Evolutionary conservation across 2,888 invertebrate genomes (phyloP), one percentile per base, ranked within the genome.

Genomic region (Acanthosepion lycidas): DNA sequence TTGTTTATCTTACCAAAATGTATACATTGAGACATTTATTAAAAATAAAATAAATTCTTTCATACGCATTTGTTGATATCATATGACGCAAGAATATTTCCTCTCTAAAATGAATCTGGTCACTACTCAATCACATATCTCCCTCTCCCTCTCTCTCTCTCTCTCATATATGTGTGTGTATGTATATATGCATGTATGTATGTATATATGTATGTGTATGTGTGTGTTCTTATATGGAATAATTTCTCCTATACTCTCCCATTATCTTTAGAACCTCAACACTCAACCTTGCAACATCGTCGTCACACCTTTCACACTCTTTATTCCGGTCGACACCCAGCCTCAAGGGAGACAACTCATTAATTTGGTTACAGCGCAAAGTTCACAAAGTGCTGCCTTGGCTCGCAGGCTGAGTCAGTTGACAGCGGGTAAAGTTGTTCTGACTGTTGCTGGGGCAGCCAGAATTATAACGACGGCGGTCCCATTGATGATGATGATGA

Each of bases 341-440:
- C 78, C 78, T 78, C 78, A n/a, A 33, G 78, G 78, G n/a, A 78
- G 78, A 78, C n/a, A 78, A n/a, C 78, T 78, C 78, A 78, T 78
- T 78, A 78, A 78, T 78, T n/a, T n/a, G n/a, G n/a, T 78, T 78
- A n/a, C 78, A 78, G 15, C n/a, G 78, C 78, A 78, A 78, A 78
- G 78, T 78, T 78, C 78, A 78, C 78, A 18, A 78, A 78, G 78
- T 78, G n/a, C 78, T n/a, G 15, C 78, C 78, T 15, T n/a, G n/a
- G 78, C 78, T 33, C 78, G 78, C n/a, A 78, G 78, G n/a, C 78
- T 78, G 78, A n/a, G n/a, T 15, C 78, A 15, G n/a, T 78, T 78
- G 78, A 78, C 78, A 78, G n/a, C n/a, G 78, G 12, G n/a, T 78
- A 33, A 78, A n/a, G 78, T 42, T n/a, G n/a, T 78, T n/a, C 59